A percentile compares a stretch with the other conserved stretches of the same genome.
phyloP scores from a whole-genome alignment of 2,113 vertebrate genomes.

The Misgurnus anguillicaudatus region DNA sequence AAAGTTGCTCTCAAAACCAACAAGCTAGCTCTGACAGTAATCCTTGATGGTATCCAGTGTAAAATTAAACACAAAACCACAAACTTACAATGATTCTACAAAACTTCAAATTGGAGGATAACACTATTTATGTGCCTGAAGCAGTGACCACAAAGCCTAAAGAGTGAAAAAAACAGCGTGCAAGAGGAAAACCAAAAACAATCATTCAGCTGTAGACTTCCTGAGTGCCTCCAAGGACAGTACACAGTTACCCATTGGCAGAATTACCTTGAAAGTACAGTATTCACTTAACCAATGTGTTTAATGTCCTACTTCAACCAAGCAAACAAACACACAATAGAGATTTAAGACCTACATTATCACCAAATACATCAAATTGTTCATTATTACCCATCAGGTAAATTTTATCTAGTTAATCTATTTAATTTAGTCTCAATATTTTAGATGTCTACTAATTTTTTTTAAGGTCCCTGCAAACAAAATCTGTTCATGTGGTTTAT shows the following conservation, averaged over 20 bases:
- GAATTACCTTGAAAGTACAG: slow-evolving; percentile 6
- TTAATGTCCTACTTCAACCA: not conserved
- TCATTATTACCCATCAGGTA: too few species aligned
- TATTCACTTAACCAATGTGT: slow-evolving; percentile 4
- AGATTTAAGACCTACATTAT: not conserved
- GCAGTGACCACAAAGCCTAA: slow-evolving; percentile 40
- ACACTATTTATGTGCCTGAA: slow-evolving; percentile 39
- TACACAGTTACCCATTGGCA: not conserved
- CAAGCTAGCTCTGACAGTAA: not conserved
- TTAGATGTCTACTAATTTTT: too few species aligned
- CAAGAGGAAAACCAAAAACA: slow-evolving; percentile 51
- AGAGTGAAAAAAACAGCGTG: slow-evolving; percentile 32
- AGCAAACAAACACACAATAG: not conserved
- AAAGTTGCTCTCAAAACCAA: not conserved
- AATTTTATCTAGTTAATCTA: too few species aligned
- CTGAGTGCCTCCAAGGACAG: slow-evolving; percentile 41
- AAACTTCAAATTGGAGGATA: slow-evolving; percentile 34
- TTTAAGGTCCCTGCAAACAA: too few species aligned
- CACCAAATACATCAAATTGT: too few species aligned
- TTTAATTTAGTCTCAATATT: too few species aligned
- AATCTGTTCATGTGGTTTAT: too few species aligned
- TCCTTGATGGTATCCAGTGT: slow-evolving; percentile 1
- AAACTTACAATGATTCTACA: slow-evolving; percentile 32
- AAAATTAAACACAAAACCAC: slow-evolving; percentile 47
- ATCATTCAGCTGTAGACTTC: slow-evolving; percentile 51